Base-by-base conservation (phyloP, 1,140 invertebrate genomes). In the Probaryconus sp. region DNA sequence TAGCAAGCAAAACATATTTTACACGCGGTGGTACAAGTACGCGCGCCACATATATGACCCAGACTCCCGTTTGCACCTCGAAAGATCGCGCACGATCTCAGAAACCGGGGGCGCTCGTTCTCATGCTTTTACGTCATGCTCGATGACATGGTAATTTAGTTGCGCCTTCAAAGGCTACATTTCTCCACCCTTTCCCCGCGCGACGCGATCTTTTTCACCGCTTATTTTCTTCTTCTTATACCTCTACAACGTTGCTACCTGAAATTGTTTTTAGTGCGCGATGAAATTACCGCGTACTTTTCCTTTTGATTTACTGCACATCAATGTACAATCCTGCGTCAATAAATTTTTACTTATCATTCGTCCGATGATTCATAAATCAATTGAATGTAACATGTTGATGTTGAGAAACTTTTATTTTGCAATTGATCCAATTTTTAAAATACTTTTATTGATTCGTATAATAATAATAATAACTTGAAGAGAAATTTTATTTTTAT, bases 111-210 rank as follows among this genome's bases (percentile, higher is more conserved):
- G 58, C 60, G 58, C 63, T 51, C 48, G 71, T 61, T 74, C 71
- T 58, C 71, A 68, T 24, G 53, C 26, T 30, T 53, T 26, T 47
- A 28, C 71, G 63, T 67, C 56, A 64, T 58, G 43, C 56, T 17
- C 63, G 71, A 68, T 75, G 71, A 75, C 64, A 75, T 64, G 58
- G 58, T 68, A 75, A 75, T 75, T 75, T 75, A 68, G 50, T 35
- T 72, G 53, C 47, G 20, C 31, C 40, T 33, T 33, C 48, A 33
- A 50, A 50, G 17, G 47, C 38, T 33, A 43, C 56, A 56, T 68
- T 63, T 63, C 40, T 17, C 40, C 31, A 18, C 1, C 28, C 24
- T 20, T 9, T 10, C 18, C 5, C 7, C 24, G 21, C 24, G 10
- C 40, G 28, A 37, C 35, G 35, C 20, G 43, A 40, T 38, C 30